Base-by-base conservation (phyloP, 1,140 invertebrate genomes). In the Drosophila arawakana region DNA sequence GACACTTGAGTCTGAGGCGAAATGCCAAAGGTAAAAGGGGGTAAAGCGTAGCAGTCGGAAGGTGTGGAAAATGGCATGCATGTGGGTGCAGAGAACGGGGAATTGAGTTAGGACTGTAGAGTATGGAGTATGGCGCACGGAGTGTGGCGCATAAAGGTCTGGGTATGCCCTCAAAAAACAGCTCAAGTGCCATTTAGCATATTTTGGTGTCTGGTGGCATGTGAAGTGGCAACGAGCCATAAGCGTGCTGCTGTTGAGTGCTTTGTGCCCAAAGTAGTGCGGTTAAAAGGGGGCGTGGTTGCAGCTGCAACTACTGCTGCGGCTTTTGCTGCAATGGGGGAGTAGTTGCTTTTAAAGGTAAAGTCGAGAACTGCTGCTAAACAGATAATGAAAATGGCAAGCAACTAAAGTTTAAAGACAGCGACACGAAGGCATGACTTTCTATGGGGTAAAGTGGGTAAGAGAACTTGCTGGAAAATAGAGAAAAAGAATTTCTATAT, bases 141-240 rank as follows among this genome's bases (percentile, higher is more conserved):
- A 13, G 13, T 37, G 11, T 2, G 59, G 46, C 7, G 13, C 11
- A 15, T 18, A 25, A 34, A 13, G 25, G 10, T 25, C 39, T 50
- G 21, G 18, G 21, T 49, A 52, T 59, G 57, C 54, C 55, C 34
- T 49, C 21, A 65, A 65, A 71, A 62, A 59, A 54, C 65, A 69
- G 63, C 76, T 76, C 78, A 83, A 83, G 81, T 85, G 54, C 70
- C 81, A 85, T 85, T 85, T 85, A 85, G 74, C 84, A 83, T 86
- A 77, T 86, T 83, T 71, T 54, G 71, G 65, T 73, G 47, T 55
- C 71, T 85, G 74, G 55, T 46, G 61, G 61, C 69, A 67, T 65
- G 43, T 65, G 50, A 65, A 65, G 61, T 55, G 63, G 54, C 50
- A 47, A 25, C n/a, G 37, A 35, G 43, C 21, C 43, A 49, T 21